Conservation (phyloP, 2,797 vertebrate genomes). For the Sphaeramia orbicularis region DNA sequence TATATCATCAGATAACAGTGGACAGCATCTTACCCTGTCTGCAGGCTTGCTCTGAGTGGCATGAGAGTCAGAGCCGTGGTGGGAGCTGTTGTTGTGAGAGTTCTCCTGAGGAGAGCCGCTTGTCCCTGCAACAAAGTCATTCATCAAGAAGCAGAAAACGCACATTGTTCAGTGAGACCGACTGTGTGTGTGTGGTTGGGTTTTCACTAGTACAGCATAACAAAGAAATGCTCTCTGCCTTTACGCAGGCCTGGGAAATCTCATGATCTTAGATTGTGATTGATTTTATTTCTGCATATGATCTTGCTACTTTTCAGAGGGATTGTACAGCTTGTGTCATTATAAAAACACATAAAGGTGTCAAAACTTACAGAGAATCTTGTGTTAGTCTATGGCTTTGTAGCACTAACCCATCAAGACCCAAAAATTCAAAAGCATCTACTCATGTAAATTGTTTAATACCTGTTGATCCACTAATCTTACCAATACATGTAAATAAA, state of each 20-base stretch:
- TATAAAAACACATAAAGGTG: no score
- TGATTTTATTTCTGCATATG: no score
- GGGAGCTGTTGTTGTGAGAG: slow-evolving; percentile 96
- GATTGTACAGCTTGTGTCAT: no score
- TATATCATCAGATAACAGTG: slow-evolving; percentile 24
- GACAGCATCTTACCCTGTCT: slow-evolving; percentile 91
- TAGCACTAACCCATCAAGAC: no score
- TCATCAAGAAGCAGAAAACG: slow-evolving; percentile 24
- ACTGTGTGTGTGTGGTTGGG: neutral
- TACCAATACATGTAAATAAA: no score
- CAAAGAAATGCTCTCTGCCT: no score
- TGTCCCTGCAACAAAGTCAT: slow-evolving; percentile 89
- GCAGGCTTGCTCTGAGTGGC: slow-evolving; percentile 94
- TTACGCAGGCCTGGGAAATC: neutral
- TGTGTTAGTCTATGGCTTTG: no score
- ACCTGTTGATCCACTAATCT: no score
- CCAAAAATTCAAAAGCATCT: no score
- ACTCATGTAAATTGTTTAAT: no score
- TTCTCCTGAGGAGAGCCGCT: slow-evolving; percentile 98
- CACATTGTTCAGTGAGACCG: neutral
- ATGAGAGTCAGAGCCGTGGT: slow-evolving; percentile 95
- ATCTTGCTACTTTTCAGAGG: no score
- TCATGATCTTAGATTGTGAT: neutral
- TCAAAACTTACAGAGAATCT: no score
- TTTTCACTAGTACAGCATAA: neutral